Percentiles rank a stretch among this genome's conserved stretches.
Conservation (phyloP, 1,140 invertebrate genomes). For the Papilio dardanus region DNA sequence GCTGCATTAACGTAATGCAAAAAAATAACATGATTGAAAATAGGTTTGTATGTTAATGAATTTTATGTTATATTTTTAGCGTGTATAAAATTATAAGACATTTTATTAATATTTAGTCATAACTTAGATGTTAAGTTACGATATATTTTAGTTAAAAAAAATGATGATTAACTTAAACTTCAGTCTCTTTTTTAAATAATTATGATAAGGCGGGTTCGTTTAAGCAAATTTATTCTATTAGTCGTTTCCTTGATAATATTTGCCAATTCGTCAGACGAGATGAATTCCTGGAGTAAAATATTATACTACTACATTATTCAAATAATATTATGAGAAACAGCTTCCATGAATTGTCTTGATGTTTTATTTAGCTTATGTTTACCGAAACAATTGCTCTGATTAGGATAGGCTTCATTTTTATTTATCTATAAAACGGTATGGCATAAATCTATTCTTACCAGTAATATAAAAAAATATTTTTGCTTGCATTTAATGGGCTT, state of each 20-base stretch:
- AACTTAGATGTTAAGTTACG: not conserved
- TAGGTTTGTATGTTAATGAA: not conserved
- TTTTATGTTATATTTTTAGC: not conserved
- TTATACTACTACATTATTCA: conserved; percentile 2
- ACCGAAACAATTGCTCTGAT: no score
- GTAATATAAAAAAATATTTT: no score
- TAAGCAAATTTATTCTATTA: conserved; percentile 22
- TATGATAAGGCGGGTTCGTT: conserved; percentile 12
- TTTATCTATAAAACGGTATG: no score
- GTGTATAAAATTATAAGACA: not conserved
- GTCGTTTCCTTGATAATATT: conserved; percentile 5
- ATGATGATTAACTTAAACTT: not conserved
- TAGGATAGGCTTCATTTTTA: no score
- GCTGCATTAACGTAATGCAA: not conserved
- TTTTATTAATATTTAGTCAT: not conserved
- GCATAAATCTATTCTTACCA: no score
- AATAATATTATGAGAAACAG: not conserved
- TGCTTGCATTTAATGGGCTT: no score
- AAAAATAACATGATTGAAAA: not conserved
- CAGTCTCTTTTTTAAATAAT: not conserved
- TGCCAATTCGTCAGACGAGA: not conserved
- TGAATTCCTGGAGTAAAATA: not conserved
- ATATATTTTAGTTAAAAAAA: not conserved
- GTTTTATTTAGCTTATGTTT: not conserved
- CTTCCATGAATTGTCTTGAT: not conserved